Evolutionary conservation across 1,140 invertebrate genomes (phyloP).

Genomic region (silkworm (Bombyx mori)): DNA sequence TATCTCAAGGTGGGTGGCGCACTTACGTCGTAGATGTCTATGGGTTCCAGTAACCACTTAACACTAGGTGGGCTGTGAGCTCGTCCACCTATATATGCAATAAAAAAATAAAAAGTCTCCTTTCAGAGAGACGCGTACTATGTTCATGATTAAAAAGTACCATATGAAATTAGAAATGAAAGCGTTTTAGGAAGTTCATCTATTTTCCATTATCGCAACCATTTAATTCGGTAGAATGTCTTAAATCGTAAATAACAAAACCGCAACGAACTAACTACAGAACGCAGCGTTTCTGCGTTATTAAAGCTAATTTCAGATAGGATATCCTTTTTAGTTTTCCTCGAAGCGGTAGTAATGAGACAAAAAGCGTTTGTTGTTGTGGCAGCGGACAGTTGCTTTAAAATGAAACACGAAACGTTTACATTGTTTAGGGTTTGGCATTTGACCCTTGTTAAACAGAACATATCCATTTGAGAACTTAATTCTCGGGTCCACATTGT

Average conservation of each 20-base stretch:
- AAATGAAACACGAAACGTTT: background rate
- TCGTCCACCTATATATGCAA: too few relatives aligned
- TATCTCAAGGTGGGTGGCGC: too few relatives aligned
- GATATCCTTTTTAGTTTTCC: slow-evolving; percentile 37
- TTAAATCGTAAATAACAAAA: slow-evolving; percentile 9
- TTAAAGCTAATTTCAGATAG: slow-evolving; percentile 30
- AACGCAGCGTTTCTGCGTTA: slow-evolving; percentile 18
- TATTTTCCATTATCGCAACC: slow-evolving; percentile 1
- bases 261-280: slow-evolving; percentile 11
- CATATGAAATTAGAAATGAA: background rate
- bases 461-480: slow-evolving; percentile 9
- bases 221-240: slow-evolving; percentile 3
- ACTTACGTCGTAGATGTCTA: too few relatives aligned
- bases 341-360: slow-evolving; percentile 3
- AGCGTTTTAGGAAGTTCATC: background rate
- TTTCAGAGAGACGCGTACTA: too few relatives aligned
- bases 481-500: background rate
- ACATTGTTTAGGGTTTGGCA: slow-evolving; percentile 2
- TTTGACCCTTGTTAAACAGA: slow-evolving; percentile 10
- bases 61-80: too few relatives aligned
- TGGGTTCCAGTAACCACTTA: too few relatives aligned
- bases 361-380: background rate
- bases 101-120: too few relatives aligned
- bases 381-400: background rate
- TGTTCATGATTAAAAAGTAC: too few relatives aligned